phyloP scores from a whole-genome alignment of 2,888 invertebrate genomes.

The Amblyteles armatorius region DNA sequence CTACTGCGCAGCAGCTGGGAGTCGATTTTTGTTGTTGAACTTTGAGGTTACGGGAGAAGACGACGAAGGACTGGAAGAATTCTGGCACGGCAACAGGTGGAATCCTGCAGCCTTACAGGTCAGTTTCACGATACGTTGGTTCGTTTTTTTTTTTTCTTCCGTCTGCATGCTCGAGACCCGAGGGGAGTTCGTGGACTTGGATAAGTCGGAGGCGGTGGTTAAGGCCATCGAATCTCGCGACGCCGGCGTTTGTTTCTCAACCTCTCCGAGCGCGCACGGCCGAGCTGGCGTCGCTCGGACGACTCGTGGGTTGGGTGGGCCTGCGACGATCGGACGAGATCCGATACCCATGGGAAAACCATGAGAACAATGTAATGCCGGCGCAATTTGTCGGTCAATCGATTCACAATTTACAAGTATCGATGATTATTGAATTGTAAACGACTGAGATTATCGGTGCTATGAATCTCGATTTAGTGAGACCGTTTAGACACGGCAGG shows the following conservation, averaged over 20 bases:
- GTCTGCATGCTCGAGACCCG: not conserved
- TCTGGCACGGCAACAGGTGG: slow-evolving; percentile 80
- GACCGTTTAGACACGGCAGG: not conserved
- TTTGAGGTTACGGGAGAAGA: slow-evolving; percentile 34
- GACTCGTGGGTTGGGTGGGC: slow-evolving; percentile 28
- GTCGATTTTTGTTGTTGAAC: slow-evolving; percentile 25
- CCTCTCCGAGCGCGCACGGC: not conserved
- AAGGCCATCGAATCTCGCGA: slow-evolving; percentile 7
- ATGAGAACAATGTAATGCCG: slow-evolving; percentile 30
- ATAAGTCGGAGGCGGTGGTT: slow-evolving; percentile 42
- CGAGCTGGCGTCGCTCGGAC: slow-evolving; percentile 34
- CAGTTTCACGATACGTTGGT: slow-evolving; percentile 23
- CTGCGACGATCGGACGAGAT: slow-evolving; percentile 40
- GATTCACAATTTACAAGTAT: not conserved
- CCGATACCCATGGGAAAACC: slow-evolving; percentile 49
- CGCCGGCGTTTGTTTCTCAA: slow-evolving; percentile 12
- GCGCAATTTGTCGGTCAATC: not conserved
- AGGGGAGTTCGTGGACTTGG: not conserved
- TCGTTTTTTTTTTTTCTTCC: not conserved
- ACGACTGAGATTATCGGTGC: not conserved
- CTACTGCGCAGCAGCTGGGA: slow-evolving; percentile 7
- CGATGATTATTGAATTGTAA: not conserved
- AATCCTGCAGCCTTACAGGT: slow-evolving; percentile 78
- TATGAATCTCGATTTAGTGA: not conserved
- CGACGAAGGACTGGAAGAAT: slow-evolving; percentile 24